A percentile compares a stretch with the other conserved stretches of the same genome.
Evolutionary conservation across 2,113 vertebrate genomes (phyloP).

Genomic region (Bambusicola thoracicus): DNA sequence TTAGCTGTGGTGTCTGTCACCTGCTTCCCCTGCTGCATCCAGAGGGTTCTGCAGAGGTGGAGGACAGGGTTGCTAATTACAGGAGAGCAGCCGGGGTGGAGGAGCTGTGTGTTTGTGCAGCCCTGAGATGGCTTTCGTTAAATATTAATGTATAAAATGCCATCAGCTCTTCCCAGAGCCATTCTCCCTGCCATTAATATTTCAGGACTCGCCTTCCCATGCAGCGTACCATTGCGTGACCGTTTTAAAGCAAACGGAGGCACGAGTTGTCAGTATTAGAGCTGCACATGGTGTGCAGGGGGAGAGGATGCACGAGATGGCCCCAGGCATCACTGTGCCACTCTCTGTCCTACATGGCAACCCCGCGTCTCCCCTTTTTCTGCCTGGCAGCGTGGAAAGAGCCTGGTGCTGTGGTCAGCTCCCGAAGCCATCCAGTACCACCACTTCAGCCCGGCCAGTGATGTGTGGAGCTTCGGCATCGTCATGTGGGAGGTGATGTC

Average conservation of each 20-base stretch:
- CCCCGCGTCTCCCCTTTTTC: neutral
- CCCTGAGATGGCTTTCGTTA: neutral
- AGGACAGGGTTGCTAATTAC: neutral
- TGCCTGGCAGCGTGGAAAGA: constrained; percentile 84
- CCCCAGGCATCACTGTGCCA: neutral
- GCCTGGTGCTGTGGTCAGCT: constrained; percentile 91
- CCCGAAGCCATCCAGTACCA: constrained; percentile 93
- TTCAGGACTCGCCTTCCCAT: neutral
- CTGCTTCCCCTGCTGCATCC: neutral
- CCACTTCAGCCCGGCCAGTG: constrained; percentile 92
- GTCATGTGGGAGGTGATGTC: constrained; percentile 99
- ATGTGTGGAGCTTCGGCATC: constrained; percentile 97
- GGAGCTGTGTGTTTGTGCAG: neutral
- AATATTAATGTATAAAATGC: constrained; percentile 24
- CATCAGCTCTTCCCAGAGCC: constrained; percentile 39
- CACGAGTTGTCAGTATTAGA: neutral
- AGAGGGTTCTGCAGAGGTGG: neutral
- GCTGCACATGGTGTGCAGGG: neutral
- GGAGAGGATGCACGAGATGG: neutral
- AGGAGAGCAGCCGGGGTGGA: neutral
- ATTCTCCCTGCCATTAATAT: constrained; percentile 12
- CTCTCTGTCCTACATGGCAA: neutral
- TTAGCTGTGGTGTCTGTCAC: neutral
- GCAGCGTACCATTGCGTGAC: neutral
- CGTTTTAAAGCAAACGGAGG: neutral